Conservation (phyloP, 2,113 vertebrate species). For the Oplegnathus fasciatus region DNA sequence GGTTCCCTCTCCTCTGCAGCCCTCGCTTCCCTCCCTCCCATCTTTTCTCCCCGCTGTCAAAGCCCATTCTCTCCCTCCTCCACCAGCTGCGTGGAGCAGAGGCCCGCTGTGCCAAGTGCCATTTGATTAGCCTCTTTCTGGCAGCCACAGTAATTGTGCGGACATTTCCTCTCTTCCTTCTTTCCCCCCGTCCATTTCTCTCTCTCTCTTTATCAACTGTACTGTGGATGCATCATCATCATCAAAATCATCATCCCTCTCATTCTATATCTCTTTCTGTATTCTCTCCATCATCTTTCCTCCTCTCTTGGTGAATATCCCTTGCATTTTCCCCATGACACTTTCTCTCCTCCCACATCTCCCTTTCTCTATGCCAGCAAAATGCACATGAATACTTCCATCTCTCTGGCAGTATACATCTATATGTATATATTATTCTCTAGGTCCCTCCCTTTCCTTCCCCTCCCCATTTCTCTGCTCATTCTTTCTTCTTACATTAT, state of each 20-base stretch:
- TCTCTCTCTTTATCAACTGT: conserved; percentile 50
- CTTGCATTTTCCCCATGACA: conserved; percentile 1
- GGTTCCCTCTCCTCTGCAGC: conserved; percentile 36
- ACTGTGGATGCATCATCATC: conserved; percentile 44
- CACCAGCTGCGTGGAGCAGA: conserved; percentile 73
- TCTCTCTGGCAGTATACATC: not conserved
- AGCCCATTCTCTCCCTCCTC: conserved; percentile 71
- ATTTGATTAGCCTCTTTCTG: conserved; percentile 79
- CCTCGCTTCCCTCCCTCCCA: conserved; percentile 30
- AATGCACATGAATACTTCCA: conserved; percentile 6
- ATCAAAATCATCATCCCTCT: conserved; percentile 34
- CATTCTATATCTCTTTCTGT: conserved; percentile 2
- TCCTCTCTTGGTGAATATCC: not conserved
- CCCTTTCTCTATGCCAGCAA: not conserved
- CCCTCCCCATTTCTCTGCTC: not conserved
- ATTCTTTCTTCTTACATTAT: not conserved
- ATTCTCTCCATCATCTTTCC: conserved; percentile 1
- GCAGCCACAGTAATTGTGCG: conserved; percentile 72
- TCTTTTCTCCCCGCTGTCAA: conserved; percentile 67
- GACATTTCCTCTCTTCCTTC: conserved; percentile 65
- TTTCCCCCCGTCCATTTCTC: conserved; percentile 32
- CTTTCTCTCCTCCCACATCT: conserved; percentile 34
- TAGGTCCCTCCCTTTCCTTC: not conserved
- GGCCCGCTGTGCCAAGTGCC: conserved; percentile 76
- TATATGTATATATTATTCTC: not conserved